Base-by-base conservation (phyloP, 2,113 vertebrate genomes). In the Leptodactylus fuscus region DNA sequence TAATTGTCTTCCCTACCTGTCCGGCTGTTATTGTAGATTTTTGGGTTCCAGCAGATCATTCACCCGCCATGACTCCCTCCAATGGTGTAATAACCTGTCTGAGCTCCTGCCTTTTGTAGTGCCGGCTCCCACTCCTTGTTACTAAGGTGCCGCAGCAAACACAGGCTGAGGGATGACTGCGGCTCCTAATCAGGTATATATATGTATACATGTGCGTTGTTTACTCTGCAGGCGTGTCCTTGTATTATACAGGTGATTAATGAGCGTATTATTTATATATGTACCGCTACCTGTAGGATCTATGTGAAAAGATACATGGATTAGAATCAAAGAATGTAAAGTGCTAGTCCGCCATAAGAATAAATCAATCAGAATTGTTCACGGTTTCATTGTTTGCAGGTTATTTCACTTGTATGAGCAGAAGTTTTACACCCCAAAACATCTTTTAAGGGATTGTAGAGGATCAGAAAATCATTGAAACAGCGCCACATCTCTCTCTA, bases 1-100 rank as follows among this genome's bases (percentile, higher is more conserved):
- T n/a, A n/a, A n/a, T n/a, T n/a, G n/a, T n/a, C n/a, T 38, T 38
- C 20, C 36, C 34, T 71, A 71, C 69, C 69, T 71, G 18, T 70
- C 34, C 2, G 67, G 34, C 8, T 38, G 67, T 22, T n/a, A n/a
- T n/a, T n/a, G n/a, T n/a, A n/a, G n/a, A n/a, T n/a, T n/a, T n/a
- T n/a, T n/a, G n/a, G n/a, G n/a, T n/a, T n/a, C n/a, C n/a, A n/a
- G n/a, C n/a, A n/a, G 18, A 11, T 36, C 36, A 41, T 41, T 41
- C 36, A 0, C 22, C n/a, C n/a, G n/a, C n/a, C n/a, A n/a, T n/a
- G n/a, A n/a, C n/a, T n/a, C n/a, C n/a, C n/a, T n/a, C n/a, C n/a
- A 70, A 27, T 16, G 18, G 2, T 6, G 1, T 70, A 41, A n/a
- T 8, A 34, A 34, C 10, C 13, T 67, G 13, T 67, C 29, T 46